Evolutionary conservation across 1,140 invertebrate genomes (phyloP).

Genomic region (Nebria ingens): DNA sequence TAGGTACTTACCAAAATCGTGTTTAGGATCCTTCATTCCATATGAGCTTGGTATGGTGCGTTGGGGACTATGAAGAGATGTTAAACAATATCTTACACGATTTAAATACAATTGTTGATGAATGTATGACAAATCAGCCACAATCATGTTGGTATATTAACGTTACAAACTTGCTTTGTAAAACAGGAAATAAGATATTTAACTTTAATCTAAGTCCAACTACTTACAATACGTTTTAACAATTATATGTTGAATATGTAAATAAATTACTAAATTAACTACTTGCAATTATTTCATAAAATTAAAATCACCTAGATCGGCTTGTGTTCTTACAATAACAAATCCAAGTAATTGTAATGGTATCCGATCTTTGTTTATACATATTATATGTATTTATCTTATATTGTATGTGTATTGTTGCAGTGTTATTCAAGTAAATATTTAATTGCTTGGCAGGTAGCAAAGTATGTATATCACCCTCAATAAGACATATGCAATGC

Average conservation of each 20-base stretch:
- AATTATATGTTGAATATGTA: too few species aligned
- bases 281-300: too few species aligned
- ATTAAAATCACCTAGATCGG: too few species aligned
- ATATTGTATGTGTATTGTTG: too few species aligned
- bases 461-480: too few species aligned
- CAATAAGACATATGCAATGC: neutral
- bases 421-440: neutral
- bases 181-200: constrained; percentile 39
- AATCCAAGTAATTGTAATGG: neutral
- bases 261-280: too few species aligned
- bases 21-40: constrained; percentile 61
- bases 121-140: constrained; percentile 26
- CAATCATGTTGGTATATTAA: constrained; percentile 28
- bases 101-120: constrained; percentile 33
- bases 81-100: constrained; percentile 35
- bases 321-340: neutral
- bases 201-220: constrained; percentile 19
- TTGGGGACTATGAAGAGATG: constrained; percentile 44
- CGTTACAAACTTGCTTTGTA: constrained; percentile 32
- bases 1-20: too few species aligned
- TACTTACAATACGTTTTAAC: neutral
- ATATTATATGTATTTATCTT: neutral
- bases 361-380: neutral
- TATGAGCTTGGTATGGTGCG: constrained; percentile 53
- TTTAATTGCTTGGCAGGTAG: too few species aligned